Conservation (phyloP, 2,888 invertebrate species). For the Yponomeuta sedellus region DNA sequence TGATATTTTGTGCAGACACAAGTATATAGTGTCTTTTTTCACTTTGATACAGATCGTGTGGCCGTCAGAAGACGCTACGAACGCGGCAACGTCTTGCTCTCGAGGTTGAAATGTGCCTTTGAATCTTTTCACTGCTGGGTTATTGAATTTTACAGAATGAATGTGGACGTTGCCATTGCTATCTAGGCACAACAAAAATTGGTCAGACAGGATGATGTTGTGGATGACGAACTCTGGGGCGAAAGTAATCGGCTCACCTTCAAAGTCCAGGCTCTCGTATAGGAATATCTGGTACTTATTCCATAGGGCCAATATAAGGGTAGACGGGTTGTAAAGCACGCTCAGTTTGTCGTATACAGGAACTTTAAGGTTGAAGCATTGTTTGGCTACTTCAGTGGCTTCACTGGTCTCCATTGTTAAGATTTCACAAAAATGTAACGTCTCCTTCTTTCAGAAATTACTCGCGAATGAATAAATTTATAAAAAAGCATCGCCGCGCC, state of each 20-base stretch:
- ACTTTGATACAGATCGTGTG: constrained; percentile 38
- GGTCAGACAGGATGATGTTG: constrained; percentile 36
- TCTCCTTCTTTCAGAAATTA: constrained; percentile 7
- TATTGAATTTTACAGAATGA: constrained; percentile 49
- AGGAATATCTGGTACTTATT: constrained; percentile 61
- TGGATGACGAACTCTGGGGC: constrained; percentile 44
- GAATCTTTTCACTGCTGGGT: constrained; percentile 35
- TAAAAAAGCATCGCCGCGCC: too few relatives aligned
- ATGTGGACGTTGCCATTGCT: constrained; percentile 39
- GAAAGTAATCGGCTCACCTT: constrained; percentile 32
- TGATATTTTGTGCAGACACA: constrained; percentile 40
- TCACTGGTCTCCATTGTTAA: constrained; percentile 35
- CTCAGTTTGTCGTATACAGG: constrained; percentile 39
- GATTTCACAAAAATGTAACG: constrained; percentile 4
- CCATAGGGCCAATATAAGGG: constrained; percentile 43
- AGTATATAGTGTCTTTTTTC: constrained; percentile 31
- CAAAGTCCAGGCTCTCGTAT: constrained; percentile 42
- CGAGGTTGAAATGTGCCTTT: constrained; percentile 38
- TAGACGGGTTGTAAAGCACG: constrained; percentile 37
- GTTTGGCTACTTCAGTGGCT: constrained; percentile 26
- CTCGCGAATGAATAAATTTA: too few relatives aligned
- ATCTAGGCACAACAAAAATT: constrained; percentile 50
- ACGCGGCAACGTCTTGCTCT: constrained; percentile 33
- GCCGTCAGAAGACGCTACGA: constrained; percentile 28
- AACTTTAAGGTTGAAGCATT: constrained; percentile 39